Base-by-base conservation (phyloP, 2,113 vertebrate species). In the Mormyrus lacerda region DNA sequence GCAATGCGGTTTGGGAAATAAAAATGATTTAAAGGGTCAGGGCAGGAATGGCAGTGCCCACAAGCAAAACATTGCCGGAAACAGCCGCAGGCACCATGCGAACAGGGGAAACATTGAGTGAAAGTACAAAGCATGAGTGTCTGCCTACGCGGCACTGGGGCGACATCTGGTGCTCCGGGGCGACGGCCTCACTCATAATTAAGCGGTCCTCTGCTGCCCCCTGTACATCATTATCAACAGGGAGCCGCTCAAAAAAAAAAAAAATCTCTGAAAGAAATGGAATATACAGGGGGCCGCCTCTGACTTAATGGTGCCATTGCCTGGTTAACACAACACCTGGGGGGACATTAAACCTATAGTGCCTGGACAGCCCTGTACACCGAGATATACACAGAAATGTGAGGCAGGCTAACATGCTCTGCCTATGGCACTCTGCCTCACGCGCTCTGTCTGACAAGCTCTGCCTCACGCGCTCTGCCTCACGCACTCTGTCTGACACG, bases 331-430 rank as follows among this genome's bases (percentile, higher is more conserved):
- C 95, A 48, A 98, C 95, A 91, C 99, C 98, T 87, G 95, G 39
- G 98, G 97, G 9, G 98, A 97, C 89, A 99, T 99, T 87, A 98
- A 94, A n/a, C 95, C 97, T 97, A 98, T 97, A 31, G 96, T 97
- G 9, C 97, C 97, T 0, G 98, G 97, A 96, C 93, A 0, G 97
- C 98, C 91, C 97, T 94, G 94, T 96, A 96, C 1, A 99, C 48
- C 0, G 94, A 95, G 44, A 97, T 27, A 0, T 99, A 92, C 4
- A 35, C 1, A 35, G 92, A 53, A 92, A 83, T 35, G 53, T 73
- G 92, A 92, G 90, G 91, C 86, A 92, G 42, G 55, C 35, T 87
- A 83, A 88, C 17, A 44, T 0, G 35, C 9, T 89, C 55, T 89
- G 73, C 69, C 82, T 61, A 53, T 4, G 51, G 17, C 15, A 19